phyloP scores from a whole-genome alignment of 2,797 vertebrate species.

The Melanotaenia nigrans region DNA sequence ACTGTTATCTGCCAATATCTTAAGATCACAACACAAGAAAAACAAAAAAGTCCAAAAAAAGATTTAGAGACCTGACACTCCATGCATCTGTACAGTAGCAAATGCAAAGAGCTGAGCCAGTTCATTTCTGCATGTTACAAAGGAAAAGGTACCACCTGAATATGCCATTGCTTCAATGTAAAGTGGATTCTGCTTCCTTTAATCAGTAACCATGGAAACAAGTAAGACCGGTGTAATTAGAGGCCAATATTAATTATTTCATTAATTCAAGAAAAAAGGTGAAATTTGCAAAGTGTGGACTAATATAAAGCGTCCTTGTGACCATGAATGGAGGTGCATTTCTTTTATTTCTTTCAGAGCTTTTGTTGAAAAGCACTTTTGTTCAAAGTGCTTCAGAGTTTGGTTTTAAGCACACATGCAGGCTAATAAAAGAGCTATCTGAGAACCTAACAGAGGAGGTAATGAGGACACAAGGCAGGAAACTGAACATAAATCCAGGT shows the following conservation, averaged over 20 bases:
- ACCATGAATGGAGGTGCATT: constrained; percentile 11
- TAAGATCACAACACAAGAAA: not conserved
- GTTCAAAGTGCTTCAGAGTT: constrained; percentile 15
- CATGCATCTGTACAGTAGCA: too few species aligned
- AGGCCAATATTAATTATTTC: not conserved
- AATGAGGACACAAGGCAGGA: not conserved
- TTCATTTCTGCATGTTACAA: not conserved
- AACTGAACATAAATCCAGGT: not conserved
- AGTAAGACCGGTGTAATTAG: constrained; percentile 13
- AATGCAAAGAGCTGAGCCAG: not conserved
- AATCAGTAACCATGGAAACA: constrained; percentile 17
- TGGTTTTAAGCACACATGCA: constrained; percentile 9
- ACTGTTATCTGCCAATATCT: not conserved
- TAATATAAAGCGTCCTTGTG: not conserved
- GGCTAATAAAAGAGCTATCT: constrained; percentile 1
- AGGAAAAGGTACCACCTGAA: not conserved
- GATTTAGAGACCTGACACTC: not conserved
- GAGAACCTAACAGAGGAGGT: not conserved
- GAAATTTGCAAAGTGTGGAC: constrained; percentile 5
- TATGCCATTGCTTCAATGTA: not conserved
- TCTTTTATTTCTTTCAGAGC: constrained; percentile 28
- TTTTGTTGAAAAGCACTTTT: constrained; percentile 29
- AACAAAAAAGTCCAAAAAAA: not conserved
- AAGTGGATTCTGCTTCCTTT: not conserved
- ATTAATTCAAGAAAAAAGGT: constrained; percentile 1